A percentile compares a stretch with the other conserved stretches of the same genome.
phyloP scores from a whole-genome alignment of 1,140 invertebrate species.

The Uloborus diversus region DNA sequence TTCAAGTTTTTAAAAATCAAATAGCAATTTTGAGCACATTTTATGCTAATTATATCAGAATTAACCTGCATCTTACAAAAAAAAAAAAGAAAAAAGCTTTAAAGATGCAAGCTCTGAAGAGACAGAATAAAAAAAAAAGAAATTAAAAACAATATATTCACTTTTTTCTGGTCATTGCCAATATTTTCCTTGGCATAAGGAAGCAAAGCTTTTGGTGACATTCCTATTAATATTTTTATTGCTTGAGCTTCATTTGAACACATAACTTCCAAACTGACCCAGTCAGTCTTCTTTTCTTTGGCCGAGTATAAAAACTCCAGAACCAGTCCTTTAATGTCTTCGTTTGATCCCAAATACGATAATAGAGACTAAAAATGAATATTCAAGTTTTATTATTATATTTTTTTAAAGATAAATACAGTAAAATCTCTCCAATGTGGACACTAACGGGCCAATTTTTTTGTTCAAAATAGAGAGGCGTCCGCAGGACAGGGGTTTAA shows the following conservation, averaged over 20 bases:
- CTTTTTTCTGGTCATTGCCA: slow-evolving; percentile 22
- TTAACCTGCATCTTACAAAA: too few relatives aligned
- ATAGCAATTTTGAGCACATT: too few relatives aligned
- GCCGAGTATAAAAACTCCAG: slow-evolving; percentile 31
- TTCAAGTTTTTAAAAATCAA: too few relatives aligned
- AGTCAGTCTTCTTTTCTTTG: slow-evolving; percentile 15
- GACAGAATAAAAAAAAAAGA: too few relatives aligned
- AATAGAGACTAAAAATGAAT: slow-evolving; percentile 28
- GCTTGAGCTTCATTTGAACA: slow-evolving; percentile 38
- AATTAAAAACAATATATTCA: neutral
- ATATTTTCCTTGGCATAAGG: slow-evolving; percentile 40
- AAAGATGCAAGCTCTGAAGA: too few relatives aligned
- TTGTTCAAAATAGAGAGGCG: too few relatives aligned
- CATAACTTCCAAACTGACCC: slow-evolving; percentile 37
- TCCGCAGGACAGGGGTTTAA: too few relatives aligned
- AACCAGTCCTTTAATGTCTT: slow-evolving; percentile 34
- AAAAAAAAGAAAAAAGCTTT: too few relatives aligned
- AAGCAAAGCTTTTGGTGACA: slow-evolving; percentile 24
- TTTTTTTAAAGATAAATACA: too few relatives aligned
- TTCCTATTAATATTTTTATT: slow-evolving; percentile 23
- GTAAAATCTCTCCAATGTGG: too few relatives aligned
- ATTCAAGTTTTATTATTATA: neutral
- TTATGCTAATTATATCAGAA: too few relatives aligned
- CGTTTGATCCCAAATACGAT: slow-evolving; percentile 22
- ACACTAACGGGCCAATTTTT: too few relatives aligned